Percentiles rank a stretch among this genome's conserved stretches.
These are phyloP conservation scores for Colletes collaris DNA, from an alignment of 2,888 invertebrate species.

Conservation along the genomic window DNA sequence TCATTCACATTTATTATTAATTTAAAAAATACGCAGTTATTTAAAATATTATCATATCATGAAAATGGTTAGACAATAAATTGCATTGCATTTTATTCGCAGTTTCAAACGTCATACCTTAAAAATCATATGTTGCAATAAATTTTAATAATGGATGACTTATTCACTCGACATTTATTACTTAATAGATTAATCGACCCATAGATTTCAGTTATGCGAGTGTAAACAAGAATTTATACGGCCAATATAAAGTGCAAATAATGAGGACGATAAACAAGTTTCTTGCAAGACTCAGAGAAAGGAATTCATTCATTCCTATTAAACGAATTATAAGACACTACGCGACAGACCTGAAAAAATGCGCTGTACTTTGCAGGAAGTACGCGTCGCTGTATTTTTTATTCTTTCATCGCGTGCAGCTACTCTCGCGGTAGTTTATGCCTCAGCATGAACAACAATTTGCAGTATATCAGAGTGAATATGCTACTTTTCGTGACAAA, in stretches of 20 bases:
- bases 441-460: constrained; percentile 21
- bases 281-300: neutral
- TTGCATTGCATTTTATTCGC: too few species aligned
- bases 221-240: too few species aligned
- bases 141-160: too few species aligned
- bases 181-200: too few species aligned
- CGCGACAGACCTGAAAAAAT: constrained; percentile 1
- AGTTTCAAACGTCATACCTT: too few species aligned
- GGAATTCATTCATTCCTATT: neutral
- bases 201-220: too few species aligned
- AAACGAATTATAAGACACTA: constrained; percentile 37
- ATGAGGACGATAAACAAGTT: constrained; percentile 25
- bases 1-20: too few species aligned
- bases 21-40: too few species aligned
- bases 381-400: constrained; percentile 15
- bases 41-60: too few species aligned
- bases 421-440: neutral
- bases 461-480: constrained; percentile 18
- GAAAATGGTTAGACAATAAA: too few species aligned
- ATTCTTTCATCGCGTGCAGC: constrained; percentile 3
- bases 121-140: too few species aligned
- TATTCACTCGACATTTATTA: too few species aligned
- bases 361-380: neutral
- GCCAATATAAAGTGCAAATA: constrained; percentile 19
- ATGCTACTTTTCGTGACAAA: neutral